Percentiles rank a stretch among this genome's conserved stretches.
These are phyloP conservation scores for Halcyon badia DNA, from an alignment of 2,797 vertebrate genomes.

Conservation along the genomic window DNA sequence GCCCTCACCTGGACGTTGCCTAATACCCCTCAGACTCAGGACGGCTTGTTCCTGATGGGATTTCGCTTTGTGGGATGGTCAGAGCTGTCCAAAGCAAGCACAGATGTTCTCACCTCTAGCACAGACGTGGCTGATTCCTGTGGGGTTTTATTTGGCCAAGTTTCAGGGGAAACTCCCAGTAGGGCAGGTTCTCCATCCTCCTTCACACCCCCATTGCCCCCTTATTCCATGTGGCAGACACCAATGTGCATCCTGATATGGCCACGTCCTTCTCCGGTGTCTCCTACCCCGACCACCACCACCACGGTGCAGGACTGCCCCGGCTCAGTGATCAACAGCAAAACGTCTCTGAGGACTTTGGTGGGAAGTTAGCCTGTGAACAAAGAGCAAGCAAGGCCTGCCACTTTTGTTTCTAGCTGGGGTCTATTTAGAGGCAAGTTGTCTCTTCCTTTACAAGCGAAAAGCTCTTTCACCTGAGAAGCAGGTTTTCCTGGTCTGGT, in stretches of 20 bases:
- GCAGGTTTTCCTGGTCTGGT: not conserved
- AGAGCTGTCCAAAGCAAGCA: not conserved
- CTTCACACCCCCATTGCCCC: rapidly evolving
- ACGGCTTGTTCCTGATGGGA: not conserved
- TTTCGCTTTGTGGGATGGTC: not conserved
- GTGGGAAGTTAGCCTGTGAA: not conserved
- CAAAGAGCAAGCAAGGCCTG: not conserved
- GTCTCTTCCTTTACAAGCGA: not conserved
- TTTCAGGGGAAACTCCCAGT: not conserved
- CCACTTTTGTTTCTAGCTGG: not conserved
- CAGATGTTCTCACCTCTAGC: not conserved
- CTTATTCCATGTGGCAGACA: not conserved
- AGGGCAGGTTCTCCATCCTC: not conserved
- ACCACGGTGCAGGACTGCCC: rapidly evolving
- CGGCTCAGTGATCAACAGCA: not conserved
- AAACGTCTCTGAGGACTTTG: not conserved
- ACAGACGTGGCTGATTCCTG: not conserved
- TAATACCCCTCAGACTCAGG: rapidly evolving
- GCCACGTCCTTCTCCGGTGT: not conserved
- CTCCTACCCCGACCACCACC: not conserved
- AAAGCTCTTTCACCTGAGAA: not conserved
- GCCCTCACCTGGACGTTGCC: not conserved
- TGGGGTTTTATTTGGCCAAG: not conserved
- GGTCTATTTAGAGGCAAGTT: not conserved
- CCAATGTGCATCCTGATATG: rapidly evolving